Conservation (phyloP, 1,140 invertebrate genomes). For the Drosophila willistoni region DNA sequence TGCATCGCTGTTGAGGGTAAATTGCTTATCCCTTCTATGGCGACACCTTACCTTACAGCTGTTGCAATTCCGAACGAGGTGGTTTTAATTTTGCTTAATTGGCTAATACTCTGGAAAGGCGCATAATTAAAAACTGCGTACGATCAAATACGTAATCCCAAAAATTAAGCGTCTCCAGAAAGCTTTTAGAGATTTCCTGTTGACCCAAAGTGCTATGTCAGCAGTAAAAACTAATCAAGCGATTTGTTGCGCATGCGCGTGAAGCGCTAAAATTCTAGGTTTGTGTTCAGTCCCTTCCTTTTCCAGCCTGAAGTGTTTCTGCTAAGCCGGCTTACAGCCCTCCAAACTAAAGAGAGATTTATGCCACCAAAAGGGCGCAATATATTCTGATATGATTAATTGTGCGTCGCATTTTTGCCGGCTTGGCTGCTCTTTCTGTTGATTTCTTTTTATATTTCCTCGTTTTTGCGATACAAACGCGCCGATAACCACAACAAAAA, state of each 20-base stretch:
- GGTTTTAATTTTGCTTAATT: constrained; percentile 64
- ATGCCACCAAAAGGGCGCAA: constrained; percentile 69
- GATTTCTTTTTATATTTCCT: constrained; percentile 9
- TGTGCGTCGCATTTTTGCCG: constrained; percentile 52
- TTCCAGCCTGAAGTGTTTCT: neutral
- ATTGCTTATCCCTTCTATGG: constrained; percentile 46
- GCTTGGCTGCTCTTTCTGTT: constrained; percentile 5
- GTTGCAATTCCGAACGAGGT: constrained; percentile 30
- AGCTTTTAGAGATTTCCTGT: constrained; percentile 63
- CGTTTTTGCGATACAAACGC: constrained; percentile 49
- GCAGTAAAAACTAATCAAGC: constrained; percentile 74
- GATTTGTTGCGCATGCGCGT: constrained; percentile 82
- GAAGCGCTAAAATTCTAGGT: constrained; percentile 47
- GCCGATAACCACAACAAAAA: constrained; percentile 58
- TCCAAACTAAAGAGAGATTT: constrained; percentile 49
- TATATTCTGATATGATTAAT: constrained; percentile 76
- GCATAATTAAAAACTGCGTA: constrained; percentile 18
- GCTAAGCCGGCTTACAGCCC: constrained; percentile 51
- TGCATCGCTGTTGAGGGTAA: constrained; percentile 42
- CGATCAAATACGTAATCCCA: constrained; percentile 36
- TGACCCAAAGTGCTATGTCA: constrained; percentile 22
- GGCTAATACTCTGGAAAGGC: constrained; percentile 45
- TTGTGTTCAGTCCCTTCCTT: constrained; percentile 6
- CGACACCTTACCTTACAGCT: constrained; percentile 57
- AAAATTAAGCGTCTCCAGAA: constrained; percentile 23